Evolutionary conservation across 2,113 vertebrate species (phyloP).

Genomic region (Pygoscelis antarcticus): DNA sequence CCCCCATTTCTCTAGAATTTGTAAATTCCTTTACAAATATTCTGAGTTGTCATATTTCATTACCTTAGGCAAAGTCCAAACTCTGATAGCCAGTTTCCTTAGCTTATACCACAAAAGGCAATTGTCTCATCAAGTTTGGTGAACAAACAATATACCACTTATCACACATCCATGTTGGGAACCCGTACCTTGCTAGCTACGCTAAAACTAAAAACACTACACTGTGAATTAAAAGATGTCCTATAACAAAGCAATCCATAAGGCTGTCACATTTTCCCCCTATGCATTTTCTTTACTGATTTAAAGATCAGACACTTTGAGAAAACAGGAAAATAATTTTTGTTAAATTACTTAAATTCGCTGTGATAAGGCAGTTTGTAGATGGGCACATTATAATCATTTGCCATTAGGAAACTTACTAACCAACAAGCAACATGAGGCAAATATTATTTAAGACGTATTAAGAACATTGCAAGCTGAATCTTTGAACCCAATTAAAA

Average conservation of each 20-base stretch:
- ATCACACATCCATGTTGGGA: rapidly evolving
- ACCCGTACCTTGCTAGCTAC: background rate
- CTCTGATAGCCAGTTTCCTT: too few species aligned
- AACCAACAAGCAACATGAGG: background rate
- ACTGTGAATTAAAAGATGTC: background rate
- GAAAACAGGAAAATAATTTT: background rate
- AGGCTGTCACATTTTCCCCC: background rate
- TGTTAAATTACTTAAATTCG: background rate
- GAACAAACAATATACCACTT: too few species aligned
- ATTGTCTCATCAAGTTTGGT: too few species aligned
- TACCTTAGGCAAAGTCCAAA: too few species aligned
- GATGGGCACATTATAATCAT: background rate
- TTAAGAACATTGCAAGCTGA: background rate
- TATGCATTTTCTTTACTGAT: background rate
- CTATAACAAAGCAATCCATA: background rate
- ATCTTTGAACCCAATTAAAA: background rate
- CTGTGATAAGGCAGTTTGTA: background rate
- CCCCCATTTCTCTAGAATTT: too few species aligned
- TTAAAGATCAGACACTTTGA: background rate
- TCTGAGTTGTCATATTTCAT: too few species aligned
- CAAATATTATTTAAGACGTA: background rate
- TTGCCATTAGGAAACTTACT: background rate
- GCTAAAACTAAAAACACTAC: background rate
- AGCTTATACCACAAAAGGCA: too few species aligned
- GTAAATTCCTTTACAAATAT: too few species aligned